Conservation (phyloP, 2,113 vertebrate genomes). For the Eublepharis macularius region DNA sequence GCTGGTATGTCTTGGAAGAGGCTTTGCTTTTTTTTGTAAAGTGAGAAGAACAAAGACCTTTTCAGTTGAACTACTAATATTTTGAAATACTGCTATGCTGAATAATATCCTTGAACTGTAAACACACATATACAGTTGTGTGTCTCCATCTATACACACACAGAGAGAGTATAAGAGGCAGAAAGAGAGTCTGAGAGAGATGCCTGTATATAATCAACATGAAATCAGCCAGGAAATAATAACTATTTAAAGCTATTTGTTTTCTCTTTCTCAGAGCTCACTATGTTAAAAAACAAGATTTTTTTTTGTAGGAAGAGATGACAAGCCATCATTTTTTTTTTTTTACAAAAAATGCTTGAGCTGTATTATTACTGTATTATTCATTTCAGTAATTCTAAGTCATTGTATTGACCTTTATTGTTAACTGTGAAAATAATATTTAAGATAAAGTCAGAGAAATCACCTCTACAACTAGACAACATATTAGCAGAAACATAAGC, state of each 20-base stretch:
- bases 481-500: not conserved
- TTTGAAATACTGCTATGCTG: not conserved
- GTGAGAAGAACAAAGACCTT: no score
- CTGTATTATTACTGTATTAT: not conserved
- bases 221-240: not conserved
- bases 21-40: no score
- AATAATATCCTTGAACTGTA: not conserved
- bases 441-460: not conserved
- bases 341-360: conserved; percentile 1
- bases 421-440: not conserved
- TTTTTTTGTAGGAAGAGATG: not conserved
- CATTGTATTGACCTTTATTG: not conserved
- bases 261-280: not conserved
- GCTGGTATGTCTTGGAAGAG: no score
- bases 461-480: not conserved
- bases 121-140: not conserved
- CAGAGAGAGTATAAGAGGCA: not conserved
- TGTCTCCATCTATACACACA: not conserved
- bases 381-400: not conserved
- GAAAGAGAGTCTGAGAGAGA: no score
- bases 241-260: conserved; percentile 1
- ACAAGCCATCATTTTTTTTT: not conserved
- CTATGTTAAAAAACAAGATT: not conserved
- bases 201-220: not conserved
- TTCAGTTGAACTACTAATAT: no score